Base-by-base conservation (phyloP, 2,888 invertebrate species). In the Drosophila conformis region DNA sequence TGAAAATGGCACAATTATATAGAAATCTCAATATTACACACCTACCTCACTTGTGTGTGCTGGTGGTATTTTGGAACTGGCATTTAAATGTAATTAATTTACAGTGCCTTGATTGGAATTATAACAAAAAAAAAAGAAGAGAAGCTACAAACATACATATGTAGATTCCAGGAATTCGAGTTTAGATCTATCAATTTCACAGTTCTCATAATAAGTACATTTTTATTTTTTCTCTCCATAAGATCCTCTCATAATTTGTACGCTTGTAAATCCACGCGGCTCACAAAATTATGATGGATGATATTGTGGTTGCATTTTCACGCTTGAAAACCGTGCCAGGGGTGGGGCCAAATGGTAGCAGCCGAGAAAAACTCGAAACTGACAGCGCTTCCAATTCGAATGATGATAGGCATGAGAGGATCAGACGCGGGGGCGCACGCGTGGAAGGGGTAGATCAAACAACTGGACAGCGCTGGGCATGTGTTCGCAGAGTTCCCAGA, bases 261-360 rank as follows among this genome's bases (percentile, higher is more conserved):
- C 71, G 89, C 87, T 84, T 90, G 91, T 91, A 87, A 89, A 90
- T 89, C 87, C 86, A 85, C 91, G 89, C 90, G 86, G 79, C 72
- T 31, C 77, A 33, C 69, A 72, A 78, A 91, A 90, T 83, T 90
- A 89, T 89, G 89, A 89, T 89, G 79, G 89, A 89, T 89, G 85
- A 67, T 76, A 61, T 69, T 74, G 64, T 76, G 80, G 76, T 69
- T 82, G 75, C 70, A 69, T 87, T 87, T 90, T 87, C 87, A 90
- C 90, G 90, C 86, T 85, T 69, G 80, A 42, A 21, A 75, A 59
- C 49, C 62, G 48, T 31, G 35, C n/a, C 48, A 53, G 46, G 27
- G 38, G 53, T 36, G 63, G 54, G 62, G 57, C 54, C 46, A 61
- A 67, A 56, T 73, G 46, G 77, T 69, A 83, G 87, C 80, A 83